A percentile compares a stretch with the other conserved stretches of the same genome.
phyloP scores from a whole-genome alignment of 2,113 vertebrate genomes.

The Cryptotis parvus region DNA sequence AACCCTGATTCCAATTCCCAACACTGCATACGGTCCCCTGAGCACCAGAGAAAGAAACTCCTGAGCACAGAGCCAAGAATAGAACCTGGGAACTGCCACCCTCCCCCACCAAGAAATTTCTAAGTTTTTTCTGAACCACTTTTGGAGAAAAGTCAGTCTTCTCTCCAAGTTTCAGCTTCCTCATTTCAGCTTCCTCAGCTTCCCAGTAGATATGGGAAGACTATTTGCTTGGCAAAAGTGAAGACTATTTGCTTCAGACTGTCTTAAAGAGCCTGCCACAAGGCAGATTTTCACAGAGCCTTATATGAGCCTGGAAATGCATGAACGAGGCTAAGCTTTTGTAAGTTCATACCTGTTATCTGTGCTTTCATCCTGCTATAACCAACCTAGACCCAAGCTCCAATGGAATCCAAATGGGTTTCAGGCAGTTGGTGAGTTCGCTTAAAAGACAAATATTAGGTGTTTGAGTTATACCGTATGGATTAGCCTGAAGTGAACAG shows the following conservation, averaged over 20 bases:
- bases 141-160: not conserved
- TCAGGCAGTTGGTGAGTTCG: not conserved
- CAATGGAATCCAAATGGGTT: not conserved
- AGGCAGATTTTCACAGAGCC: not conserved
- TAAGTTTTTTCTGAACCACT: too few species aligned
- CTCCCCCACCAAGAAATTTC: too few species aligned
- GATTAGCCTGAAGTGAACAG: not conserved
- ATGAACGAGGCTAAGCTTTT: not conserved
- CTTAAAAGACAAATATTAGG: conserved; percentile 41
- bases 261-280: not conserved
- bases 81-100: too few species aligned
- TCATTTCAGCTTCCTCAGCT: not conserved
- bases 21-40: too few species aligned
- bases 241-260: not conserved
- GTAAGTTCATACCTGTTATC: not conserved
- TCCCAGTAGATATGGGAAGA: not conserved
- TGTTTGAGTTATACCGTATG: not conserved
- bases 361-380: not conserved
- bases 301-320: not conserved
- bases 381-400: not conserved
- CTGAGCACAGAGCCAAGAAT: too few species aligned
- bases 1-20: too few species aligned
- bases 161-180: not conserved
- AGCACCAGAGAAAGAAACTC: too few species aligned
- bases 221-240: not conserved